A percentile compares a stretch with the other conserved stretches of the same genome.
phyloP scores from a whole-genome alignment of 2,888 invertebrate species.

The Cactoblastis cactorum region DNA sequence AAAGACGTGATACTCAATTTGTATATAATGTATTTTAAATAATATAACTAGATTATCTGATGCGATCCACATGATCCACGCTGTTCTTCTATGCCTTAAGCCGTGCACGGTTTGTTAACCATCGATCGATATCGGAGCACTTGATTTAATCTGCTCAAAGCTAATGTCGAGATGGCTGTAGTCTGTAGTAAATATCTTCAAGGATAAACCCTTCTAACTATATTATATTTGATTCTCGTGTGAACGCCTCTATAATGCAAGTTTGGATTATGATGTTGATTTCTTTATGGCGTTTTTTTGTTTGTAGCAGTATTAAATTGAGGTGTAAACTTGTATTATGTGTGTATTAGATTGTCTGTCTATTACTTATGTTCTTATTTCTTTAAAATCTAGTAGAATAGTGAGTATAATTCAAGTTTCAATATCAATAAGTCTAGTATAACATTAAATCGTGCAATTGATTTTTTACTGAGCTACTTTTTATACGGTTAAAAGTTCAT shows the following conservation, averaged over 20 bases:
- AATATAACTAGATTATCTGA: neutral
- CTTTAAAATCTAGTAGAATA: no score
- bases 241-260: neutral
- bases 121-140: constrained; percentile 55
- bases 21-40: no score
- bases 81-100: constrained; percentile 10
- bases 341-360: no score
- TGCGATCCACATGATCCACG: neutral
- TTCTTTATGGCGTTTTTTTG: neutral
- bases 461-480: no score
- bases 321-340: no score
- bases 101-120: constrained; percentile 39
- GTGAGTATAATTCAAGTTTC: no score
- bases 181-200: constrained; percentile 48
- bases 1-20: no score
- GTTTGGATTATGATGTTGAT: neutral
- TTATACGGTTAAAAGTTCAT: no score
- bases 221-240: constrained; percentile 35
- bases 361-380: no score
- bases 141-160: constrained; percentile 58
- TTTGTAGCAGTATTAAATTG: neutral
- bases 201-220: constrained; percentile 42
- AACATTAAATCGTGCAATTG: no score
- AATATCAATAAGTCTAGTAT: no score
- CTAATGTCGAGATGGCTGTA: constrained; percentile 49